These are phyloP conservation scores for Megalops cyprinoides DNA, from an alignment of 2,797 vertebrate species.

Conservation along the genomic window DNA sequence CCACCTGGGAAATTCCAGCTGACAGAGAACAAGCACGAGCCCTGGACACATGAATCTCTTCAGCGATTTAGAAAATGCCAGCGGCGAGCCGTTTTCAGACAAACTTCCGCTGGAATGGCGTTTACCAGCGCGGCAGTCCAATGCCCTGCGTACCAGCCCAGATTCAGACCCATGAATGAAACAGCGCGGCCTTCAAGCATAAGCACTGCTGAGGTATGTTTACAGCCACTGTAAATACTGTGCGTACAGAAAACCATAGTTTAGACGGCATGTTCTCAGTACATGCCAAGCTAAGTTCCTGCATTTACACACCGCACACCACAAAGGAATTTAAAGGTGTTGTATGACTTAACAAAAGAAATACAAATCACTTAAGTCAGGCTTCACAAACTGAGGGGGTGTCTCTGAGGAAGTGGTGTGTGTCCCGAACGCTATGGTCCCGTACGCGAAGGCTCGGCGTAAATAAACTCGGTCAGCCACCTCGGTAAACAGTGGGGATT, in stretches of 20 bases:
- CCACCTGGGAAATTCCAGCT: neutral
- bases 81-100: neutral
- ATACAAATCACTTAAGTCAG: neutral
- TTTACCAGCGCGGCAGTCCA: neutral
- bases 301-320: neutral
- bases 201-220: slow-evolving; percentile 14
- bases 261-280: slow-evolving; percentile 20
- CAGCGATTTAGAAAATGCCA: neutral
- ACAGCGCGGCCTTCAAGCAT: neutral
- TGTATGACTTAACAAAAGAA: neutral
- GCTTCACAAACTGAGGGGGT: neutral
- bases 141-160: neutral
- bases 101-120: neutral
- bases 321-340: neutral
- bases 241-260: slow-evolving; percentile 7
- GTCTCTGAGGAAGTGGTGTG: no score
- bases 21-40: neutral
- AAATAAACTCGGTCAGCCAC: neutral
- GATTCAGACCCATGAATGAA: neutral
- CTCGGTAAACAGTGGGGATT: neutral
- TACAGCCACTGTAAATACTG: slow-evolving; percentile 14
- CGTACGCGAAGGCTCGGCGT: no score
- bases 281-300: neutral
- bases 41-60: neutral
- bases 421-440: no score